Base-by-base conservation (phyloP, 2,888 invertebrate species). In the Polyommatus iphigenia region DNA sequence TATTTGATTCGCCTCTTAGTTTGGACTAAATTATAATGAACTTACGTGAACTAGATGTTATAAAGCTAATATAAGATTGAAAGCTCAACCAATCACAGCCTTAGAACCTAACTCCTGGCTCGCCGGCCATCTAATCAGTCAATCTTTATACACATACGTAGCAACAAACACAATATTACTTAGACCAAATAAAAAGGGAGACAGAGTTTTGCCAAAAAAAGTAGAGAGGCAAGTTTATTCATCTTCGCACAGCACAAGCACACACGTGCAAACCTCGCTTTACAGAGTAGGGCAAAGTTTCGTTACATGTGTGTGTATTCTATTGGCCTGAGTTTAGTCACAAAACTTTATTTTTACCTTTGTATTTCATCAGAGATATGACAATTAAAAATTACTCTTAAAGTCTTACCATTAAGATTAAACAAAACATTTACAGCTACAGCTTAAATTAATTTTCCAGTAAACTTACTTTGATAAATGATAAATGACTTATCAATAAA, bases 41-140 rank as follows among this genome's bases (percentile, higher is more conserved):
- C 29, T 29, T 29, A 67, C 29, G 29, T 67, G 24, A 24, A 13
- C 62, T 62, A 62, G 18, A 62, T 62, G 67, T 67, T 15, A 29
- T 13, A 29, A 32, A 67, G 67, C 67, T 15, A 67, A 67, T 15
- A 67, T 67, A 10, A 32, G 29, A 67, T 67, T 67, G 67, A 67
- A 67, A 67, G 67, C 29, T 67, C 67, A 32, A 29, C 32, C 67
- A 67, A 67, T 67, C 67, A 67, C 67, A 67, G 67, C 67, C 67
- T 29, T 6, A 29, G 29, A 29, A 32, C 67, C 67, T 67, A 67
- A 67, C 29, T 29, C 67, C 67, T 67, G 67, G 67, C 29, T 67
- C 29, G 67, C 15, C 29, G 67, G 18, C 67, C 67, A 67, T 15
- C 67, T 67, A 67, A 15, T 67, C 67, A 67, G 67, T 29, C 67